Evolutionary conservation across 2,113 vertebrate genomes (phyloP), one percentile per base, ranked within the genome.

Genomic region (Setophaga kirtlandii): DNA sequence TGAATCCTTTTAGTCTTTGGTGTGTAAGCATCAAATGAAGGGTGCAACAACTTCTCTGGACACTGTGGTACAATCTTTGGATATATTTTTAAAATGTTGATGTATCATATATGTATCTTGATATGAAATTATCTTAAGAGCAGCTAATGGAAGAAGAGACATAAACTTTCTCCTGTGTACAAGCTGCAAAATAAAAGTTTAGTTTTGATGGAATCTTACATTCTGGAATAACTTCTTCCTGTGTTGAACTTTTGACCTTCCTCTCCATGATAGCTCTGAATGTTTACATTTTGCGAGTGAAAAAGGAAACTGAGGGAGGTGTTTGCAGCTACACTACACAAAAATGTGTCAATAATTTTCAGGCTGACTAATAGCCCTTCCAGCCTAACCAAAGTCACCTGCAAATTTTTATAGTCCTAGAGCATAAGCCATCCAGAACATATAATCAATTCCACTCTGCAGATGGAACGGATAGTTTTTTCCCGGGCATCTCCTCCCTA

Each of bases 341-440:
- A 95, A 97, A 97, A 88, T 68, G 30, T 83, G 93, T 95, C 96
- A 94, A 46, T 97, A 97, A 93, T 92, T 96, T 92, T 96, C 84
- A 92, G 79, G 39, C 42, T 96, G 94, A 98, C 69, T 82, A 95
- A 98, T 95, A 65, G 87, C 44, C 91, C 56, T 30, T 89, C 81
- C 92, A 64, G 90, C n/a, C n/a, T 88, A 94, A 94, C 58, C 46
- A 84, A 90, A 94, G 82, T 97, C 90, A 97, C 86, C 92, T 96
- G 95, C 84, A 88, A 78, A 94, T 94, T 95, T 97, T 97, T 96
- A 77, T 88, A 85, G 70, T 83, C 64, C 25, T 86, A 80, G 42
- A 84, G 55, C 68, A 68, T 94, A 93, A 98, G 88, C 93, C 84
- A 87, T 84, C 83, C 69, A 91, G 93, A 97, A 94, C 74, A 92